Percentiles rank a stretch among this genome's conserved stretches.
Evolutionary conservation across 2,113 vertebrate species (phyloP).

Genomic region (Stigmatopora nigra): DNA sequence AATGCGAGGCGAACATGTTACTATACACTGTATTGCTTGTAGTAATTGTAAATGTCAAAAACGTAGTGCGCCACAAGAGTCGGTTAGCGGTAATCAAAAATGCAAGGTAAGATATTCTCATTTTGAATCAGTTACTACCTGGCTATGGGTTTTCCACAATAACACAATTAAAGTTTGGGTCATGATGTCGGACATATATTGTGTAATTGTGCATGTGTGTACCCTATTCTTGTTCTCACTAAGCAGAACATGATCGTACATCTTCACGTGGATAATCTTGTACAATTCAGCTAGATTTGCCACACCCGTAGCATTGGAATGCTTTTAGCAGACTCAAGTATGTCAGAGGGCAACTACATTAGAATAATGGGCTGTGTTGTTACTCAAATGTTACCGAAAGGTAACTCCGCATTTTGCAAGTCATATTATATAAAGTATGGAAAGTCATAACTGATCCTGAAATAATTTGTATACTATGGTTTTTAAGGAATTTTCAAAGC

Average conservation of each 20-base stretch:
- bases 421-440: neutral
- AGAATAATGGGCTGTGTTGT: neutral
- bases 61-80: slow-evolving; percentile 6
- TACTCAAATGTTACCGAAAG: neutral
- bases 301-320: slow-evolving; percentile 59
- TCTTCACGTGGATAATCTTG: slow-evolving; percentile 42
- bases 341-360: slow-evolving; percentile 14
- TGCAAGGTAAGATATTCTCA: neutral
- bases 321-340: slow-evolving; percentile 17
- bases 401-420: neutral
- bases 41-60: slow-evolving; percentile 25
- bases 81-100: neutral
- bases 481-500: neutral
- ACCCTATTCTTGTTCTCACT: neutral
- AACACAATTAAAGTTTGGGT: slow-evolving; percentile 53
- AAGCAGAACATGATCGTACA: slow-evolving; percentile 31
- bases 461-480: neutral
- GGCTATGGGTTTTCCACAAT: slow-evolving; percentile 32
- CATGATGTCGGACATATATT: slow-evolving; percentile 32
- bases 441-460: neutral
- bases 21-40: slow-evolving; percentile 8
- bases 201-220: neutral
- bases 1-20: slow-evolving; percentile 33
- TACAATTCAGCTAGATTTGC: slow-evolving; percentile 40
- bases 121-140: slow-evolving; percentile 33